These are phyloP conservation scores for Ascidia mentula DNA, from an alignment of 23 tunicate genomes.

Conservation along the genomic window DNA sequence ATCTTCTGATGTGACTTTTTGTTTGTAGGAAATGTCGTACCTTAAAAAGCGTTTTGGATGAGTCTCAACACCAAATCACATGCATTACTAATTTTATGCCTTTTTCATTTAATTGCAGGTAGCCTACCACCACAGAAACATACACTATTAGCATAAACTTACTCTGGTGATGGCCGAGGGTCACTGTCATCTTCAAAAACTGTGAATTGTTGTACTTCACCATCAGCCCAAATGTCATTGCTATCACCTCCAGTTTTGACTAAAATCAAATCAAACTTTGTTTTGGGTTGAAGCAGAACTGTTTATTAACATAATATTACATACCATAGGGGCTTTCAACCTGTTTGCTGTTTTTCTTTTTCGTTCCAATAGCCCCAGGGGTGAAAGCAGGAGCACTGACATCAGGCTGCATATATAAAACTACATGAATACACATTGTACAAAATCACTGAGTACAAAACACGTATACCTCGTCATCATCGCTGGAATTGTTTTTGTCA, in stretches of 20 bases:
- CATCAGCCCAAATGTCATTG: slow-evolving; percentile 75
- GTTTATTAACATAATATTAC: not conserved
- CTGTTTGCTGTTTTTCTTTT: slow-evolving; percentile 17
- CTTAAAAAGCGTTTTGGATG: not conserved
- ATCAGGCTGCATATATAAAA: slow-evolving; percentile 5
- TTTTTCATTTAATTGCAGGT: not conserved
- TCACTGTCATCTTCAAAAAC: slow-evolving; percentile 69
- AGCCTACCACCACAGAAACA: not conserved
- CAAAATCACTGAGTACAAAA: no score
- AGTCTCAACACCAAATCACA: not conserved
- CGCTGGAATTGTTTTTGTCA: not conserved
- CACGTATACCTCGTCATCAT: not conserved
- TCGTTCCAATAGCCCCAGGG: slow-evolving; percentile 66
- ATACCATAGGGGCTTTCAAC: slow-evolving; percentile 44
- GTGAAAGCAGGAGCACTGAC: slow-evolving; percentile 49
- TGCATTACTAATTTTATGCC: not conserved
- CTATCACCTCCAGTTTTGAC: slow-evolving; percentile 15
- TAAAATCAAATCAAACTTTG: not conserved
- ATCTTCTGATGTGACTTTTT: slow-evolving; percentile 85
- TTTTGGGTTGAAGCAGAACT: not conserved
- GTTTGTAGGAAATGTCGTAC: slow-evolving; percentile 84
- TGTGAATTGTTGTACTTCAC: slow-evolving; percentile 57
- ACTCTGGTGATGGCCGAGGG: slow-evolving; percentile 69
- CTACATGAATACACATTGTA: no score
- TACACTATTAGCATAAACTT: not conserved